Evolutionary conservation across 2,888 invertebrate genomes (phyloP).

Genomic region (Meloe dianella): DNA sequence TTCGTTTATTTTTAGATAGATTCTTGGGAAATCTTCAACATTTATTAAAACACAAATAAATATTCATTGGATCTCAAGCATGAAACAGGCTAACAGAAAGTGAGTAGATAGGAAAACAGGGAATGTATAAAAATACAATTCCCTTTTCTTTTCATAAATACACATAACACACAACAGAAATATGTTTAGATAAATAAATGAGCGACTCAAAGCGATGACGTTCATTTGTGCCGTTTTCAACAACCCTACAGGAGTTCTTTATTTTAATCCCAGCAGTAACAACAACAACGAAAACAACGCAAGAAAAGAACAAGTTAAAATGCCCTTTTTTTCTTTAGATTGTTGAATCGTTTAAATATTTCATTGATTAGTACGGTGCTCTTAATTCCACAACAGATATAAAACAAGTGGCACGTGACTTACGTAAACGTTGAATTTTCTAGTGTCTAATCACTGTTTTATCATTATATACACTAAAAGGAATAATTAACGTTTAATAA

Average conservation of each 20-base stretch:
- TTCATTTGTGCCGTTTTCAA: not conserved
- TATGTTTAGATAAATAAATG: constrained; percentile 8
- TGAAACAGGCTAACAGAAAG: not conserved
- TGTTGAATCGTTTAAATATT: no score
- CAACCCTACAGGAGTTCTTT: not conserved
- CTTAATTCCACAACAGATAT: no score
- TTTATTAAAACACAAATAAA: not conserved
- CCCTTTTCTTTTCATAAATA: not conserved
- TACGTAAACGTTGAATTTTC: no score
- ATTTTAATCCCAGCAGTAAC: not conserved
- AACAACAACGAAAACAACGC: not conserved
- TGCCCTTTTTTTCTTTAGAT: not conserved
- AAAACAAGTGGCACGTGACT: no score
- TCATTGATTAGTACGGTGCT: no score
- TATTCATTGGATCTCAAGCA: not conserved
- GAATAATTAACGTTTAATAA: no score
- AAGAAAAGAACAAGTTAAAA: not conserved
- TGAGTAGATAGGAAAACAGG: not conserved
- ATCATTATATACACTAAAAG: no score
- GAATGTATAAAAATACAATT: not conserved
- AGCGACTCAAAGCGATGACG: constrained; percentile 1
- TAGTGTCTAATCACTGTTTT: no score
- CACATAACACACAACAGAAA: not conserved
- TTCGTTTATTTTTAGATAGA: not conserved
- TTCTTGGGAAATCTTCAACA: not conserved